Base-by-base conservation (phyloP, 2,113 vertebrate species). In the Brachypodius melanocephalos region DNA sequence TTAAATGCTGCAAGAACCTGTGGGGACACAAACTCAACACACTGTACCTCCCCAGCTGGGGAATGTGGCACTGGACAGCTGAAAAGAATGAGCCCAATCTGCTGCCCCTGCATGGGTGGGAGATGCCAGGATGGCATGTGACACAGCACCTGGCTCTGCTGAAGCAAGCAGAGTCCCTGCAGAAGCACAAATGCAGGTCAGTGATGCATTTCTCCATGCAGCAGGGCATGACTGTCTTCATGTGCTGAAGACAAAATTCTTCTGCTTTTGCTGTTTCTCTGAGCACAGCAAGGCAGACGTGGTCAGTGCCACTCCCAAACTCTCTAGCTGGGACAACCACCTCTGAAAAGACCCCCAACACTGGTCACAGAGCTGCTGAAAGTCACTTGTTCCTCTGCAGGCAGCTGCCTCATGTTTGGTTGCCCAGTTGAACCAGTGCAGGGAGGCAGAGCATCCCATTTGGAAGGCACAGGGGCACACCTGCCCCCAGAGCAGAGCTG, bases 201-300 rank as follows among this genome's bases (percentile, higher is more conserved):
- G 55, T 0, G 3, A 42, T n/a, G 42, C 19, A 10, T 45, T 62
- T 38, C 43, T 24, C 59, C 57, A 24, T 1, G 21, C 1, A 0
- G 17, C 58, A 40, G 21, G 74, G 63, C 67, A 19, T 51, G 63
- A 4, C 1, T 31, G 78, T 42, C 32, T 45, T 31, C 8, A 15
- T 34, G 31, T 9, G 13, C 21, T 13, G 40, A 71, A 88, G 40
- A 57, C 49, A 88, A 86, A 87, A 57, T 49, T 34, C 15, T 77
- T 71, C 74, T 92, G 49, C 55, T 91, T 69, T 51, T 89, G 72
- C 42, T 24, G 24, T 46, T 83, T 40, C 36, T 72, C 69, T 10
- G 55, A 73, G 75, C 29, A 57, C 54, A 85, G 59, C 0, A 1
- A 72, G 68, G 88, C 54, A 84, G 36, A 54, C 63, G 78, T 48